These are phyloP conservation scores for Spilarctia lutea DNA, from an alignment of 2,888 invertebrate genomes.

Conservation along the genomic window DNA sequence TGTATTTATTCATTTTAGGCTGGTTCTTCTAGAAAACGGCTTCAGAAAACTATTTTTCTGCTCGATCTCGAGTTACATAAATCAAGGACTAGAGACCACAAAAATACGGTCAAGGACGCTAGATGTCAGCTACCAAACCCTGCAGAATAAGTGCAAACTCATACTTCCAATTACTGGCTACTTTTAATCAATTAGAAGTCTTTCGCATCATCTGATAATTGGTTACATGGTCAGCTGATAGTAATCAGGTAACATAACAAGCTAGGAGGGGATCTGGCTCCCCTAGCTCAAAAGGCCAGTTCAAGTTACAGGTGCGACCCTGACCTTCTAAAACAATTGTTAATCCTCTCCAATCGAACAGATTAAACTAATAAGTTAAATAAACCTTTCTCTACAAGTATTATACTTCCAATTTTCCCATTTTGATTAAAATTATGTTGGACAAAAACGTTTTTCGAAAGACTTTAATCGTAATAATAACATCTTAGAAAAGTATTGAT, in stretches of 20 bases:
- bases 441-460: too few species aligned
- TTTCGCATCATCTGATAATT: background rate
- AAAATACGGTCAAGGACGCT: background rate
- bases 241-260: background rate
- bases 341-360: background rate
- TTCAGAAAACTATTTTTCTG: background rate
- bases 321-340: background rate
- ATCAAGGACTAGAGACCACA: too few species aligned
- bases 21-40: background rate
- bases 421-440: background rate
- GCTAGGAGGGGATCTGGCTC: background rate
- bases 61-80: background rate
- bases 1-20: too few species aligned
- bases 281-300: too few species aligned
- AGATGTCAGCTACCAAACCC: background rate
- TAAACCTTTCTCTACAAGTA: background rate
- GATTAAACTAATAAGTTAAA: background rate
- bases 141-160: background rate
- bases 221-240: background rate
- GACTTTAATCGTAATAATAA: background rate
- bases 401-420: background rate
- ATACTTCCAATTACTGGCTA: background rate
- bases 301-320: background rate
- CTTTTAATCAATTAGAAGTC: background rate
- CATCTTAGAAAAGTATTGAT: background rate